Percentiles rank a stretch among this genome's conserved stretches.
These are phyloP conservation scores for Andrena minutula DNA, from an alignment of 2,888 invertebrate species.

Conservation along the genomic window DNA sequence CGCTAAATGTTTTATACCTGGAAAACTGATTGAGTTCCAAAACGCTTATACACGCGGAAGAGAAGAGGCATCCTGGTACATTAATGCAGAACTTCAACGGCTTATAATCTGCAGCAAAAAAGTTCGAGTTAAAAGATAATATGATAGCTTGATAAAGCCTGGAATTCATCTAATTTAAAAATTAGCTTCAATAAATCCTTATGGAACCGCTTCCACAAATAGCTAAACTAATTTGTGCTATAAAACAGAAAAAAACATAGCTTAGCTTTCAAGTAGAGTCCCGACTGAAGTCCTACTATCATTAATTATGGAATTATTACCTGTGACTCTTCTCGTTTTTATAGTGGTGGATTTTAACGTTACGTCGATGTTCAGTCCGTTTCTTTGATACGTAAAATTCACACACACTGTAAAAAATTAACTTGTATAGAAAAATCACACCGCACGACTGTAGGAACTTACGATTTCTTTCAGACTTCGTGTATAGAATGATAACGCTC, in stretches of 20 bases:
- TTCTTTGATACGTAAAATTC: conserved; percentile 76
- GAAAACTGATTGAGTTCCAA: conserved; percentile 75
- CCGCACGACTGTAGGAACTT: conserved; percentile 46
- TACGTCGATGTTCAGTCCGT: conserved; percentile 75
- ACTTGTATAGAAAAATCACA: neutral
- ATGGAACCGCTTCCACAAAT: too few species aligned
- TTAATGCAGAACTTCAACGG: conserved; percentile 75
- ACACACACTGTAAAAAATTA: conserved; percentile 75
- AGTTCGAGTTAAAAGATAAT: neutral
- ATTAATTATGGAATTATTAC: conserved; percentile 61
- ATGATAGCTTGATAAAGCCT: neutral
- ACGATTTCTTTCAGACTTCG: conserved; percentile 71
- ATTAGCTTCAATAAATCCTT: neutral
- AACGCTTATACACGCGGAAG: conserved; percentile 77
- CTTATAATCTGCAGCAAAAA: conserved; percentile 70
- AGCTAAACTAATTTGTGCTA: too few species aligned
- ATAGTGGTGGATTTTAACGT: conserved; percentile 71
- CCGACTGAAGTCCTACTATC: too few species aligned
- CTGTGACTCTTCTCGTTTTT: conserved; percentile 69
- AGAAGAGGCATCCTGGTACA: conserved; percentile 78
- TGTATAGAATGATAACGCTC: conserved; percentile 74
- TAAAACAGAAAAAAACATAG: too few species aligned
- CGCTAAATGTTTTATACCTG: conserved; percentile 61
- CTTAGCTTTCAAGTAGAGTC: too few species aligned
- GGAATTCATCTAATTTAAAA: neutral